Evolutionary conservation across 1,140 invertebrate genomes (phyloP).

Genomic region (Paramacrobiotus metropolitanus): DNA sequence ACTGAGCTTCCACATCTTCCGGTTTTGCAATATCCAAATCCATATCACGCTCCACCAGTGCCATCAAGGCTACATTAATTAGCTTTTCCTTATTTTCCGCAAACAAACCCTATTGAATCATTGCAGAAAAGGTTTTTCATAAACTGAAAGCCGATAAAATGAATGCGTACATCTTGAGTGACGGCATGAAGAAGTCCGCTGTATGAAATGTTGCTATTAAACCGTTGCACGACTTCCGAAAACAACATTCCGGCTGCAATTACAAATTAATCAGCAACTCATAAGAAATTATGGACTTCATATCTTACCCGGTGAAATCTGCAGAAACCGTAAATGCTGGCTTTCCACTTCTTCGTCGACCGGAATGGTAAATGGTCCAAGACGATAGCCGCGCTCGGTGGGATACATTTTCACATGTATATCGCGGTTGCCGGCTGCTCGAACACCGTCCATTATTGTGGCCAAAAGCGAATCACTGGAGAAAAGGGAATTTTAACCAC

Average conservation of each 20-base stretch:
- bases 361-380: slow-evolving; percentile 59
- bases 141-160: slow-evolving; percentile 15
- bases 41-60: slow-evolving; percentile 44
- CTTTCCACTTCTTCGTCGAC: slow-evolving; percentile 88
- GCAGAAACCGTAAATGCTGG: slow-evolving; percentile 54
- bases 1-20: slow-evolving; percentile 50
- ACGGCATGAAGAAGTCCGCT: slow-evolving; percentile 85
- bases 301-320: slow-evolving; percentile 33
- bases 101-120: slow-evolving; percentile 53
- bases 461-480: slow-evolving; percentile 76
- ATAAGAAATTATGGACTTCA: neutral
- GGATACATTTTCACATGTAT: slow-evolving; percentile 74
- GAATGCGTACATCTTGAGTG: slow-evolving; percentile 62
- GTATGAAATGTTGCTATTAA: slow-evolving; percentile 93
- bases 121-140: slow-evolving; percentile 8
- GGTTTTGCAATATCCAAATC: slow-evolving; percentile 32
- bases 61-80: slow-evolving; percentile 52
- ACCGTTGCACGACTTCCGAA: slow-evolving; percentile 45
- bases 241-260: slow-evolving; percentile 37
- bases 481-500: slow-evolving; percentile 11
- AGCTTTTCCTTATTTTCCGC: slow-evolving; percentile 95
- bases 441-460: slow-evolving; percentile 76
- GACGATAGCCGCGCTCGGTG: slow-evolving; percentile 54
- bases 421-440: slow-evolving; percentile 84
- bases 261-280: slow-evolving; percentile 5